These are phyloP conservation scores for Heliconius melpomene DNA, from an alignment of 1,140 invertebrate genomes.

Conservation along the genomic window DNA sequence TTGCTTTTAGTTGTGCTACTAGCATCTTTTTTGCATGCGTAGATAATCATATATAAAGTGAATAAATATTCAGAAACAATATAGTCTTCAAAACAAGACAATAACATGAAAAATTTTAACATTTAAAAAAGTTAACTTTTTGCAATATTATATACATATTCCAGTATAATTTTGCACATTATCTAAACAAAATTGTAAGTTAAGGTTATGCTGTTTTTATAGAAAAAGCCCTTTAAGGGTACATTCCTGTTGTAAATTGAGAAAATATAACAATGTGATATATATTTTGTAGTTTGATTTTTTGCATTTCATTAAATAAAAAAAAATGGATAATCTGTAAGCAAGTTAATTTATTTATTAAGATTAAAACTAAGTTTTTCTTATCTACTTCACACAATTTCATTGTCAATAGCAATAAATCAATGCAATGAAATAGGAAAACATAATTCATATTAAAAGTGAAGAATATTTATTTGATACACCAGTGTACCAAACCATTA, in stretches of 20 bases:
- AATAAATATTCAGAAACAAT: not conserved
- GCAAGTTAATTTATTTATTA: conserved; percentile 71
- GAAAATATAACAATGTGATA: conserved; percentile 49
- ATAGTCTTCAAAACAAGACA: not conserved
- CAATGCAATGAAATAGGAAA: conserved; percentile 63
- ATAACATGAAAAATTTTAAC: not conserved
- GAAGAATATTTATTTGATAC: conserved; percentile 62
- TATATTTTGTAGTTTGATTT: conserved; percentile 44
- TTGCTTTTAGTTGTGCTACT: not conserved
- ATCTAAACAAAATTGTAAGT: not conserved
- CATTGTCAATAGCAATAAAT: conserved; percentile 62
- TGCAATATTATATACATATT: not conserved
- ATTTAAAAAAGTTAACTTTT: not conserved
- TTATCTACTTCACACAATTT: conserved; percentile 70
- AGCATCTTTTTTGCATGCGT: not conserved
- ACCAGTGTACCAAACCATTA: conserved; percentile 55
- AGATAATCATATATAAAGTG: not conserved
- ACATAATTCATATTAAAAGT: conserved; percentile 58
- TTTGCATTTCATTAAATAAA: conserved; percentile 1
- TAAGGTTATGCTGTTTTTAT: conserved; percentile 1
- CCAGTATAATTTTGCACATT: not conserved
- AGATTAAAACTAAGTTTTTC: conserved; percentile 64
- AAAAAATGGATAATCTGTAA: conserved; percentile 51
- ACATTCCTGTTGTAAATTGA: conserved; percentile 58
- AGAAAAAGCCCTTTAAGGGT: conserved; percentile 53